These are phyloP conservation scores for Porites australiensis DNA, from an alignment of 64 coral and sea anemone species.

Conservation along the genomic window DNA sequence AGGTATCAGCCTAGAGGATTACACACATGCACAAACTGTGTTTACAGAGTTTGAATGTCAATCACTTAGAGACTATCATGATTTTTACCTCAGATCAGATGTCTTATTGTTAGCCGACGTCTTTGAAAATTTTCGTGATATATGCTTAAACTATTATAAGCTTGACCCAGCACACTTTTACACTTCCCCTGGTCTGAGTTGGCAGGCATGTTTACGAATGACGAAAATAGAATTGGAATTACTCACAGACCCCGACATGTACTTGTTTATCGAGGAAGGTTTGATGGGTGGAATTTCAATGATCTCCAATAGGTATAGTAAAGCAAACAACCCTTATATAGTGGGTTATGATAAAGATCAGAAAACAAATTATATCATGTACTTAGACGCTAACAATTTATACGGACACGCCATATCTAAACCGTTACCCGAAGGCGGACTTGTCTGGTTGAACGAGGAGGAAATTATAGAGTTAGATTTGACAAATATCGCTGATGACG, in stretches of 20 bases:
- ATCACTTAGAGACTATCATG: not conserved
- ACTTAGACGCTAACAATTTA: not conserved
- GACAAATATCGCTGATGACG: not conserved
- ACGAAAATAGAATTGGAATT: conserved; percentile 16
- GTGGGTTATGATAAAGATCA: not conserved
- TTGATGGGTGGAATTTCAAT: not conserved
- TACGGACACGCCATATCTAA: conserved; percentile 13
- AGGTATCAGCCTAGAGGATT: not conserved
- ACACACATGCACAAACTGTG: conserved; percentile 29
- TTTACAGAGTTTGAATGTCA: not conserved
- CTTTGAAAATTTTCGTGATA: conserved; percentile 2
- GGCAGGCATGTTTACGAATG: not conserved
- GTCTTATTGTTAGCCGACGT: not conserved
- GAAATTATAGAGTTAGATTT: conserved; percentile 33
- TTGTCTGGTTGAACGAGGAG: not conserved
- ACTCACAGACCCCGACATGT: conserved; percentile 24
- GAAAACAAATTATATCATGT: not conserved
- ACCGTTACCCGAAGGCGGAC: not conserved
- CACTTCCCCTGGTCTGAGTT: not conserved
- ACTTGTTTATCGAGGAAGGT: conserved; percentile 20
- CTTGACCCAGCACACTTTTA: conserved; percentile 35
- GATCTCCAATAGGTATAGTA: not conserved
- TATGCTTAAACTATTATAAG: conserved; percentile 7
- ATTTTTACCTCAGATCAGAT: not conserved
- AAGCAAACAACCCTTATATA: not conserved